These are phyloP conservation scores for Dryococelus australis DNA, from an alignment of 2,888 invertebrate species.

Conservation along the genomic window DNA sequence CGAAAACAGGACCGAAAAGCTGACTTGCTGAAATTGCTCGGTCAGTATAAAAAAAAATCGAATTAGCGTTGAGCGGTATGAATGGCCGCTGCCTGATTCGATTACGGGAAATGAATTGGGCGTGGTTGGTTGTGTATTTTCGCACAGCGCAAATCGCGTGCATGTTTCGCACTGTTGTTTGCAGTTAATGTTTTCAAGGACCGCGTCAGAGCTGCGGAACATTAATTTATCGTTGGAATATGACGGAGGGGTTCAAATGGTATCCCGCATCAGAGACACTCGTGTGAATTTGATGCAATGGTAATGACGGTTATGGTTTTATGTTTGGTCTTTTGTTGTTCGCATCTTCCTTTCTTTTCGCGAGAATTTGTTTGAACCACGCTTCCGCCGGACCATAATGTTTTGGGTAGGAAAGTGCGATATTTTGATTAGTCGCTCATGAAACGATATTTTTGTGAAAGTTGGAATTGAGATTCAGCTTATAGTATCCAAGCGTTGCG, in stretches of 20 bases:
- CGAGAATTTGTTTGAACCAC: too few species aligned
- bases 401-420: too few species aligned
- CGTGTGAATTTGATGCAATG: too few species aligned
- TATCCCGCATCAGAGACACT: not conserved
- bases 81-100: not conserved
- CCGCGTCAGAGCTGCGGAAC: not conserved
- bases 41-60: not conserved
- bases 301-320: too few species aligned
- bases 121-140: not conserved
- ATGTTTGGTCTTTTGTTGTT: too few species aligned
- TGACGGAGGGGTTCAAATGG: not conserved
- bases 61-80: constrained; percentile 4
- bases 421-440: too few species aligned
- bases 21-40: not conserved
- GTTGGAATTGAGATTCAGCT: too few species aligned
- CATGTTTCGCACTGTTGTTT: not conserved
- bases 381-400: too few species aligned
- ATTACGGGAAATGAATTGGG: constrained; percentile 6
- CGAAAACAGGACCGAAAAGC: not conserved
- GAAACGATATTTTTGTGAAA: too few species aligned
- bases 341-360: too few species aligned
- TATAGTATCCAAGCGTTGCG: too few species aligned
- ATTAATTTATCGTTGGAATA: not conserved
- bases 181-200: not conserved
- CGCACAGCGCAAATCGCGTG: not conserved